Conservation (phyloP, 2,113 vertebrate genomes). For the Toxostoma redivivum region DNA sequence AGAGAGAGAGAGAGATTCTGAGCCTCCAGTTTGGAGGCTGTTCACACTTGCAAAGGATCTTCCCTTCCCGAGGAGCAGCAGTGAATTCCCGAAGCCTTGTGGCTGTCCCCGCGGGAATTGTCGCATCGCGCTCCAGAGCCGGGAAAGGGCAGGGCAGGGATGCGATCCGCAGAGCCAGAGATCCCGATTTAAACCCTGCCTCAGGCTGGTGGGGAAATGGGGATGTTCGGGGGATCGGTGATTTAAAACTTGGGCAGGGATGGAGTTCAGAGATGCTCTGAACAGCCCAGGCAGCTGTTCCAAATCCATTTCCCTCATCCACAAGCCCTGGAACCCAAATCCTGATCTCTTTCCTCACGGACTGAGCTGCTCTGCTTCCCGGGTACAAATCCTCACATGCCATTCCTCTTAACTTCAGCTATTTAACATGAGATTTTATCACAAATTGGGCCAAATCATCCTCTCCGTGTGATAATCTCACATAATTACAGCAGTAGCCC, state of each 20-base stretch:
- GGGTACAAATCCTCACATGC: neutral
- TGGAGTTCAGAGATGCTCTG: neutral
- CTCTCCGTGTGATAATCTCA: neutral
- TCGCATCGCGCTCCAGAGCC: fast-evolving
- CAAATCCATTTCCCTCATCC: neutral
- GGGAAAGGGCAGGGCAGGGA: neutral
- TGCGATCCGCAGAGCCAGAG: neutral
- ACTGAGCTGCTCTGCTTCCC: neutral
- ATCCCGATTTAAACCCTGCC: neutral
- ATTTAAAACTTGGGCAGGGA: neutral
- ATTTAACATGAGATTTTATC: neutral
- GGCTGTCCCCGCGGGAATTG: neutral
- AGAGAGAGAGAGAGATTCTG: too few relatives aligned
- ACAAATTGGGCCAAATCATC: neutral
- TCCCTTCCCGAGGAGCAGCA: neutral
- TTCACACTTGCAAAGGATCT: neutral
- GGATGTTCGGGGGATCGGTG: neutral
- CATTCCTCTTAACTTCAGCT: neutral
- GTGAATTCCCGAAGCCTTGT: neutral
- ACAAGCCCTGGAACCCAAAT: neutral
- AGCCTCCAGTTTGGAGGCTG: neutral
- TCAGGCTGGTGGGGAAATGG: fast-evolving
- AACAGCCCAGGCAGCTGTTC: neutral
- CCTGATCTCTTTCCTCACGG: neutral
- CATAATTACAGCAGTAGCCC: neutral